Conservation (phyloP, 2,888 invertebrate genomes). For the Philopedon plagiatum region DNA sequence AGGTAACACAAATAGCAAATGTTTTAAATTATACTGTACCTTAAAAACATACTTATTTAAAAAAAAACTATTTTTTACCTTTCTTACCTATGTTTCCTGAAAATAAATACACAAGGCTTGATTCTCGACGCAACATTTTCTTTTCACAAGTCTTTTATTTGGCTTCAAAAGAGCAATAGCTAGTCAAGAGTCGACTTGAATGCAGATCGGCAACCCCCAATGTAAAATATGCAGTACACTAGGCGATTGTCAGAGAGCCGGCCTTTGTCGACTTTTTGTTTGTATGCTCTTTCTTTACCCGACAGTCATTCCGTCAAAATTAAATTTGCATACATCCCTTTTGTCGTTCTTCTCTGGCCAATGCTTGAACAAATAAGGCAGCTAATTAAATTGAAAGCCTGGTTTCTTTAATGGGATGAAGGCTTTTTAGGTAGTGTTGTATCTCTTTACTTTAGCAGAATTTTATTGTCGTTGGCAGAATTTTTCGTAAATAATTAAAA, state of each 20-base stretch:
- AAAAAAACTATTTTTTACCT: no score
- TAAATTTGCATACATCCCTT: slow-evolving; percentile 64
- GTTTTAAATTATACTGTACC: no score
- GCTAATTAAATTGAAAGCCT: slow-evolving; percentile 45
- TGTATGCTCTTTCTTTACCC: slow-evolving; percentile 63
- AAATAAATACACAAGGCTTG: no score
- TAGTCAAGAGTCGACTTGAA: slow-evolving; percentile 66
- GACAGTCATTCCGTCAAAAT: slow-evolving; percentile 63
- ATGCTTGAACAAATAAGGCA: slow-evolving; percentile 35
- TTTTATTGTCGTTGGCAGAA: no score
- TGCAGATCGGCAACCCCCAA: slow-evolving; percentile 64
- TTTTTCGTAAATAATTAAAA: no score
- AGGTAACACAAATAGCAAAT: no score
- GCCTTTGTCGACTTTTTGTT: slow-evolving; percentile 63
- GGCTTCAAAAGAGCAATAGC: slow-evolving; percentile 67
- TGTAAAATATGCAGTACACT: slow-evolving; percentile 66
- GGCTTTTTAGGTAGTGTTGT: neutral
- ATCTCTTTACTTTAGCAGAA: neutral
- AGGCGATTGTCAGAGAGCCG: slow-evolving; percentile 58
- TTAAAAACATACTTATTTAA: no score
- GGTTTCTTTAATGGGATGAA: slow-evolving; percentile 8
- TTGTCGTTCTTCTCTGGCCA: slow-evolving; percentile 46
- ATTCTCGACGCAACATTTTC: neutral
- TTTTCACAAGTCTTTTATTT: slow-evolving; percentile 25
- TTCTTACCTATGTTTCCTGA: no score